phyloP scores from a whole-genome alignment of 2,113 vertebrate species.

The Prietella phreatophila region DNA sequence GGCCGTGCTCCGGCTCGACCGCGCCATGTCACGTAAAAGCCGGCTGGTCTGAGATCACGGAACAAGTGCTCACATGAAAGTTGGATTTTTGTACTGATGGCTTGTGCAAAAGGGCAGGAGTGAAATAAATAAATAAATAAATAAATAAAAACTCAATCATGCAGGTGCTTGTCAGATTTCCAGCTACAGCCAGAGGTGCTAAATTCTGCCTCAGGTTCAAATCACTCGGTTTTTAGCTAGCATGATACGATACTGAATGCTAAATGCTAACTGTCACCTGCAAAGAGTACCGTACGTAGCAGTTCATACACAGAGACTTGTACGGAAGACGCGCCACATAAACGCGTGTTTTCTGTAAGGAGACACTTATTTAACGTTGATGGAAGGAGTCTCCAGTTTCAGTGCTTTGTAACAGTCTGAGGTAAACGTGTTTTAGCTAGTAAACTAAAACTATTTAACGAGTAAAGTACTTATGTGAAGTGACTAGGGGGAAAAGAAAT shows the following conservation, averaged over 20 bases:
- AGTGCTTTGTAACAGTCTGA: not conserved
- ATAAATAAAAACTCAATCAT: not conserved
- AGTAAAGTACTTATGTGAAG: not conserved
- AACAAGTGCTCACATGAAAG: not conserved
- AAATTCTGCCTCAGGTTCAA: not conserved
- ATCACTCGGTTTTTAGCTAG: not conserved
- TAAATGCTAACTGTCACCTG: not conserved
- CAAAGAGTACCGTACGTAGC: not conserved
- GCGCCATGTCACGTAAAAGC: slow-evolving; percentile 1
- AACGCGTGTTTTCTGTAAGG: not conserved
- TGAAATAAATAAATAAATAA: no score
- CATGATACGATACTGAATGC: not conserved
- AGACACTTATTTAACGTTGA: not conserved
- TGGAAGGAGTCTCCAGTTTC: not conserved
- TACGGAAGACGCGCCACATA: no score
- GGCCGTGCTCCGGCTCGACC: slow-evolving; percentile 11
- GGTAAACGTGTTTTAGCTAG: not conserved
- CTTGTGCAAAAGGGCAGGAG: not conserved
- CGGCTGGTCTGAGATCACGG: not conserved
- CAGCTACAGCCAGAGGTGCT: not conserved
- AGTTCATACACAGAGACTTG: not conserved
- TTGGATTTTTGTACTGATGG: not conserved
- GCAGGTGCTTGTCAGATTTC: not conserved
- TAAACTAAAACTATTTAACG: not conserved
- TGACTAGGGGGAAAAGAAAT: no score